Conservation (phyloP, 2,113 vertebrate species). For the Galemys pyrenaicus region DNA sequence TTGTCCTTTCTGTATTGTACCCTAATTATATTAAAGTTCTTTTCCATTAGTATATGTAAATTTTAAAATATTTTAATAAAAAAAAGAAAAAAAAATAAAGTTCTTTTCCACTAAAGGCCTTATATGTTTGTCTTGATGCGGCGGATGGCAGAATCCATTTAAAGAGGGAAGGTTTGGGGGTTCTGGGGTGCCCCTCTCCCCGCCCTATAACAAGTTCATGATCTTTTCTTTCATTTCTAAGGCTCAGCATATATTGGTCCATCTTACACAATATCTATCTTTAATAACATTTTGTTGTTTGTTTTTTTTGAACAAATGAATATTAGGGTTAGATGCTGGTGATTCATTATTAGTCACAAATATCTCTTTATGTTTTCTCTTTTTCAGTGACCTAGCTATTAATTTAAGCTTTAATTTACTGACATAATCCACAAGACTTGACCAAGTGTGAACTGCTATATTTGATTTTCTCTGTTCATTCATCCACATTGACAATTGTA, state of each 20-base stretch:
- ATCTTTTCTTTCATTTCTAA: constrained; percentile 28
- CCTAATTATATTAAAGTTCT: too few relatives aligned
- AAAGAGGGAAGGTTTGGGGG: too few relatives aligned
- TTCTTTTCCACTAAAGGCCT: too few relatives aligned
- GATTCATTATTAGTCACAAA: constrained; percentile 20
- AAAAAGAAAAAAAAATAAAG: too few relatives aligned
- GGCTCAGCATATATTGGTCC: background rate
- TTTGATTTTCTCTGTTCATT: background rate
- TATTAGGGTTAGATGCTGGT: background rate
- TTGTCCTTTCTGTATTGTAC: too few relatives aligned
- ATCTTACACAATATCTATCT: background rate
- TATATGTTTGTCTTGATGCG: too few relatives aligned
- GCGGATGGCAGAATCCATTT: too few relatives aligned
- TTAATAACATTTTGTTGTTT: background rate
- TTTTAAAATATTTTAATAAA: too few relatives aligned
- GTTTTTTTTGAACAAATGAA: background rate
- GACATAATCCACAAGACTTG: background rate
- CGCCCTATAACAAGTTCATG: too few relatives aligned
- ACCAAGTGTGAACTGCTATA: background rate
- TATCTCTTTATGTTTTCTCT: background rate
- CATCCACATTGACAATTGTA: fast-evolving
- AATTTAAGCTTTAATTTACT: background rate
- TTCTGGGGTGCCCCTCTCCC: too few relatives aligned
- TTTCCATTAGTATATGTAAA: too few relatives aligned
- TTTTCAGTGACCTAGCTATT: background rate